Percentiles rank a stretch among this genome's conserved stretches.
These are phyloP conservation scores for Rhegmatorhina hoffmannsi DNA, from an alignment of 2,113 vertebrate genomes.

Conservation along the genomic window DNA sequence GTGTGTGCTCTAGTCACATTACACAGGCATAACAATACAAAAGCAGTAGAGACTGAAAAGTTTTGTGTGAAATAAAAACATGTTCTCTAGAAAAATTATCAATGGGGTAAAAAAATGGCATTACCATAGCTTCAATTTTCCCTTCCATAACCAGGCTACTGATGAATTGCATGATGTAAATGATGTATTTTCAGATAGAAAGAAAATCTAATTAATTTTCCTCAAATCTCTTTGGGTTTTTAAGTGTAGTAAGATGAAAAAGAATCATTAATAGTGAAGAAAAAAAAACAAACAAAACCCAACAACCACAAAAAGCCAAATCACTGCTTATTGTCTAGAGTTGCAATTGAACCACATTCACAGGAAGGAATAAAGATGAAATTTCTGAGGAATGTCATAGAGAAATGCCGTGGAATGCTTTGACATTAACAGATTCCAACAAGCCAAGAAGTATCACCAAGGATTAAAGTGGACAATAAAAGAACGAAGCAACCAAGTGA, in stretches of 20 bases:
- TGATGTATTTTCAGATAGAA: background rate
- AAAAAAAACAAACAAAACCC: background rate
- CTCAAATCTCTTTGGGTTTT: background rate
- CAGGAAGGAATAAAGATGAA: background rate
- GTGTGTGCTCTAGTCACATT: background rate
- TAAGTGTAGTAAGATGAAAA: background rate
- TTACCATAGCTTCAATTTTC: background rate
- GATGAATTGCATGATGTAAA: background rate
- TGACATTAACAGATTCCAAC: slow-evolving; percentile 10
- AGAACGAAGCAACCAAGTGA: background rate
- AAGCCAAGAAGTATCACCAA: background rate
- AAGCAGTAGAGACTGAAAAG: background rate
- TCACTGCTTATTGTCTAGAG: background rate
- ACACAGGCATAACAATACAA: background rate
- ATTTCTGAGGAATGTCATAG: background rate
- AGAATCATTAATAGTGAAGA: background rate
- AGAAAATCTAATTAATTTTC: background rate
- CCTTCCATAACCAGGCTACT: background rate
- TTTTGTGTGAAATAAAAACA: background rate
- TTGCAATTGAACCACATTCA: background rate
- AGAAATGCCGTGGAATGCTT: background rate
- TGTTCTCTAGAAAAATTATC: background rate
- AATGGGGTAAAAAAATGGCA: background rate
- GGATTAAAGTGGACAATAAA: slow-evolving; percentile 24
- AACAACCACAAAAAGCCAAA: background rate